These are phyloP conservation scores for Brotula barbata DNA, from an alignment of 2,797 vertebrate genomes.

Conservation along the genomic window DNA sequence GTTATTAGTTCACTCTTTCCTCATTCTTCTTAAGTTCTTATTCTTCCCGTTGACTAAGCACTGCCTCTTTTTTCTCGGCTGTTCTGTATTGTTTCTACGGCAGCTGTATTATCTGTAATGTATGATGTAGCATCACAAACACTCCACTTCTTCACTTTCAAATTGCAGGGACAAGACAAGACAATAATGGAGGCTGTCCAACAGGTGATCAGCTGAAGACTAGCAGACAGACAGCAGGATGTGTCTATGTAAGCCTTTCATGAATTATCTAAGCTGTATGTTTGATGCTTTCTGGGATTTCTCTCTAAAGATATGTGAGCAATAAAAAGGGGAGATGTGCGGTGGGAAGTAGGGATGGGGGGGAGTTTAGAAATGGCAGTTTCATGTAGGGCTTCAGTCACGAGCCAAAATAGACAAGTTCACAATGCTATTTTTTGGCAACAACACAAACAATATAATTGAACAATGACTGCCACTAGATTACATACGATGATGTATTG, in stretches of 20 bases:
- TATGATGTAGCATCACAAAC: constrained; percentile 10
- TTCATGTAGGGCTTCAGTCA: background rate
- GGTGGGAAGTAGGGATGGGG: background rate
- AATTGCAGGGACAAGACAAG: constrained; percentile 46
- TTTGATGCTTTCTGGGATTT: too few relatives aligned
- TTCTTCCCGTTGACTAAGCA: too few relatives aligned
- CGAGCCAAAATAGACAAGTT: background rate
- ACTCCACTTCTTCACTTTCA: constrained; percentile 16
- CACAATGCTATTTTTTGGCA: background rate
- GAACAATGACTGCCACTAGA: too few relatives aligned
- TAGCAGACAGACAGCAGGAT: background rate
- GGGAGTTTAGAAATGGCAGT: background rate
- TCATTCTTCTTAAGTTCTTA: background rate
- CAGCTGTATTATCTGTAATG: constrained; percentile 22
- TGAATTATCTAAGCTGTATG: background rate
- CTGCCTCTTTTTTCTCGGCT: constrained; percentile 5
- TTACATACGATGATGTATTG: too few relatives aligned
- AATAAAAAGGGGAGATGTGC: background rate
- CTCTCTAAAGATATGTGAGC: background rate
- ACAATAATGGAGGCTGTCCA: background rate
- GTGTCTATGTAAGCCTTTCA: constrained; percentile 44
- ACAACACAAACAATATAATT: background rate
- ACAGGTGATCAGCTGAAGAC: constrained; percentile 27
- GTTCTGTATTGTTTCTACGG: constrained; percentile 13
- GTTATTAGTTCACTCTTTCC: background rate